Percentiles rank a stretch among this genome's conserved stretches.
Evolutionary conservation across 2,113 vertebrate genomes (phyloP).

Genomic region (Ptilonorhynchus violaceus): DNA sequence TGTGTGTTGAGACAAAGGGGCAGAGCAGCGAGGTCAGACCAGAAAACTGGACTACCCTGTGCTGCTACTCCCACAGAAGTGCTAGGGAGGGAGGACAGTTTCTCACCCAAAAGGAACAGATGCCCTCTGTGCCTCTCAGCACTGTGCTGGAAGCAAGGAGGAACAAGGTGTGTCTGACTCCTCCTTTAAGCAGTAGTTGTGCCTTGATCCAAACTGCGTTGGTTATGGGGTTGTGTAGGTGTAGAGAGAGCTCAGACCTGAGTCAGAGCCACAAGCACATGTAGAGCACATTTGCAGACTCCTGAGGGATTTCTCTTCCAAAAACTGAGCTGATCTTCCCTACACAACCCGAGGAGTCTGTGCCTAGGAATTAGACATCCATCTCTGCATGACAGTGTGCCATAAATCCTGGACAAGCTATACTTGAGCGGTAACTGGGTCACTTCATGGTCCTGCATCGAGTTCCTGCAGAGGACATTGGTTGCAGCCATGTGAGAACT

Average conservation of each 20-base stretch:
- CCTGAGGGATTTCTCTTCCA: not conserved
- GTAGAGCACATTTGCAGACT: not conserved
- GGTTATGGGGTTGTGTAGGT: not conserved
- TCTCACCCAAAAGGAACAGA: not conserved
- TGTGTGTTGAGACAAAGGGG: accelerated
- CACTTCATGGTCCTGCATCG: not conserved
- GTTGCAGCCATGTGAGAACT: not conserved
- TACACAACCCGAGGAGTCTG: accelerated
- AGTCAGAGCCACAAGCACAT: not conserved
- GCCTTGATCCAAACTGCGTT: not conserved
- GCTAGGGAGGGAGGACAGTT: not conserved
- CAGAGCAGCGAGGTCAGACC: not conserved
- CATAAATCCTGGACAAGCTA: not conserved
- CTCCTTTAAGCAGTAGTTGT: not conserved
- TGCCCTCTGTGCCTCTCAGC: not conserved
- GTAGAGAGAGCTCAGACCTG: not conserved
- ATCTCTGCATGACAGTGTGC: not conserved
- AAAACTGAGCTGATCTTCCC: not conserved
- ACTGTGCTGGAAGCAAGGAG: not conserved
- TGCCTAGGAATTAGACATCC: not conserved
- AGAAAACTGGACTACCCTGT: not conserved
- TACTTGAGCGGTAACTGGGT: not conserved
- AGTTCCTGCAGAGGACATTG: not conserved
- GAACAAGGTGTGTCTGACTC: not conserved
- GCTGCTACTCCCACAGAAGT: accelerated